Percentiles rank a stretch among this genome's conserved stretches.
These are phyloP conservation scores for Helicoverpa zea DNA, from an alignment of 1,140 invertebrate genomes.

Conservation along the genomic window DNA sequence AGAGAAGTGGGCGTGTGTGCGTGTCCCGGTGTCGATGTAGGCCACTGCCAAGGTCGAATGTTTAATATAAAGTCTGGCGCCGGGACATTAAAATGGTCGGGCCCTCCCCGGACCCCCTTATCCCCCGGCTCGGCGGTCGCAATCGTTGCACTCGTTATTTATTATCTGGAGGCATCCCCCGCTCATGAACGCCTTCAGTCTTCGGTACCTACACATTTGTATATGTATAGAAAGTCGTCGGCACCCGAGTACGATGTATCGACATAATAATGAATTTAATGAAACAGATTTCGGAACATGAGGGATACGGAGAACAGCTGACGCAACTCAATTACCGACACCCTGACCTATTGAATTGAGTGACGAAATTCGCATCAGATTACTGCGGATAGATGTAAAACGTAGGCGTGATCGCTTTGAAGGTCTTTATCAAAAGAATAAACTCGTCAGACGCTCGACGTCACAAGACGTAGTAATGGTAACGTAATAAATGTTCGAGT, in stretches of 20 bases:
- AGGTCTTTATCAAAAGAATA: constrained; percentile 63
- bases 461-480: constrained; percentile 37
- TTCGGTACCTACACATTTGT: constrained; percentile 53
- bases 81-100: constrained; percentile 86
- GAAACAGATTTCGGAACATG: constrained; percentile 46
- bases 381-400: constrained; percentile 68
- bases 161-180: constrained; percentile 82
- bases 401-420: constrained; percentile 60
- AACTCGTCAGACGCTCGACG: constrained; percentile 52
- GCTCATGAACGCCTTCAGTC: constrained; percentile 60
- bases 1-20: constrained; percentile 79
- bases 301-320: constrained; percentile 63
- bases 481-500: constrained; percentile 44
- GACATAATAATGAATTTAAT: constrained; percentile 44
- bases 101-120: constrained; percentile 79
- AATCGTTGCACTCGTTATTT: constrained; percentile 86
- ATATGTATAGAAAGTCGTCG: constrained; percentile 44
- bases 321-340: constrained; percentile 70
- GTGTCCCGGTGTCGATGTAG: constrained; percentile 84
- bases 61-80: constrained; percentile 87
- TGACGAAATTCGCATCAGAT: constrained; percentile 63
- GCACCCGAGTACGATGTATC: constrained; percentile 29
- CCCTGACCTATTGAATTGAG: constrained; percentile 70
- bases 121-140: constrained; percentile 76
- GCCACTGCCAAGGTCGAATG: constrained; percentile 86